These are phyloP conservation scores for Cnemophilus loriae DNA, from an alignment of 2,113 vertebrate genomes.

Conservation along the genomic window DNA sequence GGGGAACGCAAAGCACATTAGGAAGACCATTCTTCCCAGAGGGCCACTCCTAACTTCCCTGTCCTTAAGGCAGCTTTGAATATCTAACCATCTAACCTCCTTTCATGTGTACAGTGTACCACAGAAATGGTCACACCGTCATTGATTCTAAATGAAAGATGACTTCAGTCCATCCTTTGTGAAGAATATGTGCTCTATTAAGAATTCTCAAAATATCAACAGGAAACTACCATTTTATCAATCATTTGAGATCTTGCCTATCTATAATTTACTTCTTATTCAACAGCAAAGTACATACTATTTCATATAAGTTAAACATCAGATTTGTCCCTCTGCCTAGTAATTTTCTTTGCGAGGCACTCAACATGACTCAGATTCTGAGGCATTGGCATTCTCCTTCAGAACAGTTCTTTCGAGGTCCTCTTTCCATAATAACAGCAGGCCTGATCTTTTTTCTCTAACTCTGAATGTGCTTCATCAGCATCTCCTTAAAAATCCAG, in stretches of 20 bases:
- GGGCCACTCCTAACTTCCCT: background rate
- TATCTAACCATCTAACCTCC: background rate
- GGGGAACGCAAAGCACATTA: background rate
- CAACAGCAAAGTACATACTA: background rate
- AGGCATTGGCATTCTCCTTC: background rate
- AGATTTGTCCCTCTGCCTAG: background rate
- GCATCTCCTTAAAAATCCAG: background rate
- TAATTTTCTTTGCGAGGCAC: background rate
- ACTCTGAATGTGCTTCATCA: background rate
- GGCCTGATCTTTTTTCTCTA: background rate
- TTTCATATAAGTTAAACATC: background rate
- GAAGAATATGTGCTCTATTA: background rate
- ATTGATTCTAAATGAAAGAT: background rate
- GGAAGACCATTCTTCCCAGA: background rate
- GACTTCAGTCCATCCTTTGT: background rate
- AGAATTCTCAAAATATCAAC: background rate
- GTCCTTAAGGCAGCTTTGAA: background rate
- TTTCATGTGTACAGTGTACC: background rate
- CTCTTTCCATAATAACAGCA: background rate
- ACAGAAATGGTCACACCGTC: background rate
- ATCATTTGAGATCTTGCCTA: background rate
- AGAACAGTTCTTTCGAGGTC: background rate
- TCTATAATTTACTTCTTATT: background rate
- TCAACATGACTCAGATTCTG: background rate
- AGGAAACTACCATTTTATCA: background rate